These are phyloP conservation scores for Sminthurides bifidus DNA, from an alignment of 1,140 invertebrate genomes.

Conservation along the genomic window DNA sequence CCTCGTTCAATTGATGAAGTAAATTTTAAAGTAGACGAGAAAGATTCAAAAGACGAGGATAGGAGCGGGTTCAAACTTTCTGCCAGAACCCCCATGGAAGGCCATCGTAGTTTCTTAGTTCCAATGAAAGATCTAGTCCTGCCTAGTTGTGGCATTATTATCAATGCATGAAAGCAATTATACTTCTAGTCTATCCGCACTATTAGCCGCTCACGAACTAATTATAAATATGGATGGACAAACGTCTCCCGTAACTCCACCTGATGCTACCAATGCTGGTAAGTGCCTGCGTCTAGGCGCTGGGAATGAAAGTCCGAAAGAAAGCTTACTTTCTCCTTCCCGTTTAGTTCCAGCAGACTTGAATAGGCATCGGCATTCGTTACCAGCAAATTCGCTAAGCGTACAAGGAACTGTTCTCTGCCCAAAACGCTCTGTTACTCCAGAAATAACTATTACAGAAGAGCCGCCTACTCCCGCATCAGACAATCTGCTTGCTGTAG, in stretches of 20 bases:
- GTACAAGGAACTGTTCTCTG: not conserved
- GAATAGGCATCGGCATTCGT: conserved; percentile 22
- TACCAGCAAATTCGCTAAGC: conserved; percentile 23
- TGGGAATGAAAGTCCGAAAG: no score
- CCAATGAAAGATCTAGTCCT: conserved; percentile 20
- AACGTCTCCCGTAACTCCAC: conserved; percentile 13
- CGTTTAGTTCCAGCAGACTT: no score
- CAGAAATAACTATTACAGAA: conserved; percentile 49
- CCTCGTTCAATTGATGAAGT: not conserved
- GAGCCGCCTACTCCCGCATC: conserved; percentile 7
- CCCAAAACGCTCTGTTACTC: conserved; percentile 39
- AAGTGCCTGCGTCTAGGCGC: no score
- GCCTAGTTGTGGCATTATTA: conserved; percentile 25
- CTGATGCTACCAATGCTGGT: conserved; percentile 3
- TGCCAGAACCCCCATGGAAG: conserved; percentile 6
- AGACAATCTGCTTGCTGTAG: no score
- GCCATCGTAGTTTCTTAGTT: conserved; percentile 1
- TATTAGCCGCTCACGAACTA: conserved; percentile 11
- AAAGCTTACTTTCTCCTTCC: no score
- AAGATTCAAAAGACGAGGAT: not conserved
- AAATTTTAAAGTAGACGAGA: not conserved
- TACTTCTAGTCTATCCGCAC: conserved; percentile 10
- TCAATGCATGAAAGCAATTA: conserved; percentile 11
- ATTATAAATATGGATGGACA: not conserved
- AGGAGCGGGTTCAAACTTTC: not conserved